These are phyloP conservation scores for Daubentonia madagascariensis DNA, from an alignment of 2,113 vertebrate species.

Conservation along the genomic window DNA sequence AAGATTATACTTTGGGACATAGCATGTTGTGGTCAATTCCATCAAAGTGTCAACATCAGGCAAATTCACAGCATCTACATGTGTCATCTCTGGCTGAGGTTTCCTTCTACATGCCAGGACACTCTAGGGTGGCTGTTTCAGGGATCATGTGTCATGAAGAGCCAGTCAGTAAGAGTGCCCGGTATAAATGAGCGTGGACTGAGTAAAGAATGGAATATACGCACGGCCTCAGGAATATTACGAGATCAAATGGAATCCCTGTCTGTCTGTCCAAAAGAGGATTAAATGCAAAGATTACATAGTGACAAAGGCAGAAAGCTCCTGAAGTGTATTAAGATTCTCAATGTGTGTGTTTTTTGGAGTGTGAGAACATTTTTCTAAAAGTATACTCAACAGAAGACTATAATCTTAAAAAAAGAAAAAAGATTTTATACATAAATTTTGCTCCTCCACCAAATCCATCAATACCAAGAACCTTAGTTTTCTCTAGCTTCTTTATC, in stretches of 20 bases:
- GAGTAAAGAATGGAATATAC: background rate
- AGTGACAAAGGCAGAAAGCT: background rate
- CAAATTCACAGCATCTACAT: background rate
- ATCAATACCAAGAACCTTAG: background rate
- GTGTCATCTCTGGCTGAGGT: background rate
- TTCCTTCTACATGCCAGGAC: background rate
- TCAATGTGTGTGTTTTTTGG: background rate
- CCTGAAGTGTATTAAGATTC: background rate
- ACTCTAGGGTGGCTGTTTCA: background rate
- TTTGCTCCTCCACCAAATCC: background rate
- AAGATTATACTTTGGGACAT: background rate
- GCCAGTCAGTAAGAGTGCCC: background rate
- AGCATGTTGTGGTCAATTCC: background rate
- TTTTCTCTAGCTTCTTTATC: background rate
- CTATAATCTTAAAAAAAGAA: background rate
- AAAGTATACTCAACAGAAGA: background rate
- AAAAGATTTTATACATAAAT: background rate
- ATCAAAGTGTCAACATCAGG: background rate
- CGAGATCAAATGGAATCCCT: background rate
- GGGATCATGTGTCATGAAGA: background rate
- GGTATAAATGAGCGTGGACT: background rate
- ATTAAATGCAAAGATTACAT: background rate
- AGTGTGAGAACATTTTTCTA: background rate
- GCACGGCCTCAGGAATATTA: background rate
- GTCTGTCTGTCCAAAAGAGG: background rate